Evolutionary conservation across 2,888 invertebrate species (phyloP), one percentile per base, ranked within the genome.

Genomic region (Aspidapion aeneum): DNA sequence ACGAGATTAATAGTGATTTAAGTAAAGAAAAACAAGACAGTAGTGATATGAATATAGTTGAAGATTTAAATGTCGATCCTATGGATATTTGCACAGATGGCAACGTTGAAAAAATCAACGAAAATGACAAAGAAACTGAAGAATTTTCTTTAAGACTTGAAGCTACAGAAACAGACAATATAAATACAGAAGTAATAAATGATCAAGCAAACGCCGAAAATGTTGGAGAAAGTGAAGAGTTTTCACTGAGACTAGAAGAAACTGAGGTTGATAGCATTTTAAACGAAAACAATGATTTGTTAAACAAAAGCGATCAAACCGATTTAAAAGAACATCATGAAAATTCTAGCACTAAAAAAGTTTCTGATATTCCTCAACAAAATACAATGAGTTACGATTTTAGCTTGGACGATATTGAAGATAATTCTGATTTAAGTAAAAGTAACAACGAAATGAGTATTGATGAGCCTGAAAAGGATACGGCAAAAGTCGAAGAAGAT

Each of bases 381-480:
- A 50, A 49, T 7, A 62, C 64, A 9, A 64, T 66, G 58, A 67
- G 71, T 18, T 74, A 70, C 65, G 72, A 73, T 64, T 74, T 72
- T 61, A 74, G 69, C 62, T 64, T 74, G 55, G 72, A 72, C 56
- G 70, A 70, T 58, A 55, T 71, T 20, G 71, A 73, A 56, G 69
- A 70, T 20, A 66, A 65, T 60, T 57, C 64, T 16, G 65, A 67
- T 21, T 35, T 35, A 35, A 35, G 35, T 12, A 35, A 35, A 35
- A 35, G 35, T 35, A 35, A 35, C 12, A 35, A 35, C 12, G 35
- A 35, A 3, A 35, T 35, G 35, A n/a, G n/a, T n/a, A n/a, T n/a
- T n/a, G n/a, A n/a, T n/a, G n/a, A n/a, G n/a, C n/a, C n/a, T n/a
- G n/a, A n/a, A n/a, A n/a, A n/a, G n/a, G 35, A 35, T 35, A 12